phyloP scores from a whole-genome alignment of 30 jellyfish, hydroid and myxozoan species.

The Kudoa iwatai region DNA sequence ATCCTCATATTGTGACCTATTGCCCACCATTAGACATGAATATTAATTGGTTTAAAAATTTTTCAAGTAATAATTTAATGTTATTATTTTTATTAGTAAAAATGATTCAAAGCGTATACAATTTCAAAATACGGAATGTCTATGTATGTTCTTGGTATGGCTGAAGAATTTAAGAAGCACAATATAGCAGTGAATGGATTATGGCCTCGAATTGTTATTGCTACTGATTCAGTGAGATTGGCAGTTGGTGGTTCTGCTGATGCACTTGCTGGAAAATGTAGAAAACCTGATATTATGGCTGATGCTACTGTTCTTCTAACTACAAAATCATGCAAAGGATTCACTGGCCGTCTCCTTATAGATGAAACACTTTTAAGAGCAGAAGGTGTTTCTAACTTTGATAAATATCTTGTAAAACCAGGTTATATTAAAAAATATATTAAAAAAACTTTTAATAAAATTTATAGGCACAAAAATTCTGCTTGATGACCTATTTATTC shows the following conservation, averaged over 20 bases:
- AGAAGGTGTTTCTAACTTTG: conserved; percentile 21
- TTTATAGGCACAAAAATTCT: too few relatives aligned
- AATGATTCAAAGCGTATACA: conserved; percentile 23
- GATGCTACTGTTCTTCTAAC: conserved; percentile 57
- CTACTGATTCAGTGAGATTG: conserved; percentile 67
- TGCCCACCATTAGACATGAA: conserved; percentile 68
- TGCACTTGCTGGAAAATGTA: conserved; percentile 7
- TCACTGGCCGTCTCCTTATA: conserved; percentile 36
- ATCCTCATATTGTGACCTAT: conserved; percentile 40
- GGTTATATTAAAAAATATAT: too few relatives aligned
- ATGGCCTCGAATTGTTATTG: conserved; percentile 75
- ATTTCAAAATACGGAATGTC: conserved; percentile 88
- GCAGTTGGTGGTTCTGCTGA: conserved; percentile 31
- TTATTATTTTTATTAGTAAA: neutral
- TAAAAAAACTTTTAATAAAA: too few relatives aligned
- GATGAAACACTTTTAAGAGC: conserved; percentile 41
- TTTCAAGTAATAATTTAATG: conserved; percentile 11
- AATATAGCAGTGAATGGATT: conserved; percentile 65
- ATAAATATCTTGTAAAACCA: too few relatives aligned
- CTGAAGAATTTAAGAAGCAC: conserved; percentile 45
- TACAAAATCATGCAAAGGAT: conserved; percentile 13
- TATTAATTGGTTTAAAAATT: conserved; percentile 39
- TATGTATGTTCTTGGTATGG: conserved; percentile 91
- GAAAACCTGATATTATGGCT: conserved; percentile 65
- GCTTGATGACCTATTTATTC: too few relatives aligned